Evolutionary conservation across 2,888 invertebrate species (phyloP), one percentile per base, ranked within the genome.

Genomic region (Cryptus armator): DNA sequence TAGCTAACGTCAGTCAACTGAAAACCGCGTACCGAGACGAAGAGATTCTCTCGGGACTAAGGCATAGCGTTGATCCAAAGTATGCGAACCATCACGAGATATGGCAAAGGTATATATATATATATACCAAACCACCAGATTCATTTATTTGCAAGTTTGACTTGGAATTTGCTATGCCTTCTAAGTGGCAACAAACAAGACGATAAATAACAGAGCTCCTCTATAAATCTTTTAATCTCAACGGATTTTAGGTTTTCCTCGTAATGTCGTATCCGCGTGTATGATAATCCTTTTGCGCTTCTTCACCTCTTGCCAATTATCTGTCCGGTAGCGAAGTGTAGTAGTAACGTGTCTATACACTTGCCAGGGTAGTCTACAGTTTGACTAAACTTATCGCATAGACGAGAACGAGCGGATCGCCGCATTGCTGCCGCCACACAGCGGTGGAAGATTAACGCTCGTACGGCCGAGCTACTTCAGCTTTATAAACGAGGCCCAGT

Each of bases 401-500:
- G 59, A 37, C 59, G 53, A 71, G 10, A 53, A 53, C 56, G 59
- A 46, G 59, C 37, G 71, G 53, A 71, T 46, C 29, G 82, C 56
- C 51, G 62, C 37, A 46, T 16, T 48, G 64, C 53, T 48, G 62
- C 70, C 53, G 24, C 76, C 71, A 76, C 59, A 19, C 59, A 19
- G 66, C 59, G 76, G 79, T 56, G 43, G 75, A 81, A 82, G 84
- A 86, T 86, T 84, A 82, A 86, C 84, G 84, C 72, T 79, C 71
- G 53, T 44, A 59, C 51, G 71, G 51, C 77, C 78, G 67, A 75
- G 64, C 71, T 79, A 66, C 71, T 82, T 82, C 82, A 56, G 82
- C 77, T 78, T 86, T 71, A 86, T 84, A 79, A 86, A 86, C 71
- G 86, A 84, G 84, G 78, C 78, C 76, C 84, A 81, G 67, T 86